Percentiles rank a stretch among this genome's conserved stretches.
Evolutionary conservation across 1,140 invertebrate species (phyloP).

Genomic region (Mactra quadrangularis): DNA sequence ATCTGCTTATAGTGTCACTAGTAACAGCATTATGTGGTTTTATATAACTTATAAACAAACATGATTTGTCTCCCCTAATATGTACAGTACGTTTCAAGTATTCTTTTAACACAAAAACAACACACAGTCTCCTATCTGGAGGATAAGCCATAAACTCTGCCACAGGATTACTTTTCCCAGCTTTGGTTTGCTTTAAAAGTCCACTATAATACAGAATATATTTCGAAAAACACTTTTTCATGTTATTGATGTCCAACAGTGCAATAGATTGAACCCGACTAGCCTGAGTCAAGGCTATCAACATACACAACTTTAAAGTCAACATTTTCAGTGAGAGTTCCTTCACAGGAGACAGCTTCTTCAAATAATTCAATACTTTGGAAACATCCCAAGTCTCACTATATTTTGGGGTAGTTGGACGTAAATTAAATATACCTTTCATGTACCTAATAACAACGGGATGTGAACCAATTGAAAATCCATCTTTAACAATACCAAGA

Average conservation of each 20-base stretch:
- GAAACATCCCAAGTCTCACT: slow-evolving; percentile 53
- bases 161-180: background rate
- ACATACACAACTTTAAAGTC: slow-evolving; percentile 51
- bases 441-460: slow-evolving; percentile 50
- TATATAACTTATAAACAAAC: slow-evolving; percentile 61
- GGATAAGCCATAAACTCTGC: background rate
- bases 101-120: slow-evolving; percentile 2
- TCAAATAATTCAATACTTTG: slow-evolving; percentile 42
- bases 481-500: slow-evolving; percentile 6
- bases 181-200: slow-evolving; percentile 1
- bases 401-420: slow-evolving; percentile 43
- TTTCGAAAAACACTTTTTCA: slow-evolving; percentile 23
- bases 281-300: slow-evolving; percentile 26
- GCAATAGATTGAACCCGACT: slow-evolving; percentile 26
- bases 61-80: slow-evolving; percentile 11
- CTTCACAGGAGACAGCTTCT: background rate
- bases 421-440: slow-evolving; percentile 57
- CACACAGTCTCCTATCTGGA: slow-evolving; percentile 14
- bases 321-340: slow-evolving; percentile 36
- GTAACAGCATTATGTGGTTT: slow-evolving; percentile 43
- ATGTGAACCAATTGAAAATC: slow-evolving; percentile 16
- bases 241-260: slow-evolving; percentile 4
- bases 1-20: slow-evolving; percentile 35
- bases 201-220: slow-evolving; percentile 6
- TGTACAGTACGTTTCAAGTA: slow-evolving; percentile 1